A percentile compares a stretch with the other conserved stretches of the same genome.
Conservation (phyloP, 2,797 vertebrate genomes). For the Centropyge bicolor region DNA sequence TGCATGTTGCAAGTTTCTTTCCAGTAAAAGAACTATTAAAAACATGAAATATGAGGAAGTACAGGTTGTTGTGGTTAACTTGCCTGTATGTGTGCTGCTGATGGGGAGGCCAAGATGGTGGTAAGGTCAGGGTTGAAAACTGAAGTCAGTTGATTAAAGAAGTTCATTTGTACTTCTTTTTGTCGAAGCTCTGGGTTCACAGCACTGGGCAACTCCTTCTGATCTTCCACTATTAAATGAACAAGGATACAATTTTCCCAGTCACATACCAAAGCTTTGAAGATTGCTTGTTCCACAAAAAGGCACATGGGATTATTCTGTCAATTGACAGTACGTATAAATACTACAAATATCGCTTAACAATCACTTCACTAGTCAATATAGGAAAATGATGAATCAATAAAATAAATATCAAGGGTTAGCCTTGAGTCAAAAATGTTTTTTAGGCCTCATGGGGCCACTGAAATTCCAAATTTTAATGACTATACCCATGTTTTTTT, state of each 20-base stretch:
- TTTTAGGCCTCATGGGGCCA: not conserved
- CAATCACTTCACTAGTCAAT: not conserved
- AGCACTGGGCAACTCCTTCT: constrained; percentile 94
- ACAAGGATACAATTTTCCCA: constrained; percentile 15
- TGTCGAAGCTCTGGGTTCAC: constrained; percentile 96
- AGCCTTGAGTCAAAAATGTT: not conserved
- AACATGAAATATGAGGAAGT: not conserved
- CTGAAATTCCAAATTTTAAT: not conserved
- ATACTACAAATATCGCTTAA: not conserved
- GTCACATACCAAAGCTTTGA: not conserved
- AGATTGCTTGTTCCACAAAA: not conserved
- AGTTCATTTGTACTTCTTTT: constrained; percentile 99
- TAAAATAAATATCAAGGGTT: not conserved
- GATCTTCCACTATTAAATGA: constrained; percentile 92
- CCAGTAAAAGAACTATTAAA: not conserved
- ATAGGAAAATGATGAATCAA: not conserved
- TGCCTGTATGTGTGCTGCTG: constrained; percentile 82
- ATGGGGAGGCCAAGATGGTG: constrained; percentile 82
- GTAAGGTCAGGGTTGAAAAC: constrained; percentile 96
- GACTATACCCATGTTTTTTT: not conserved
- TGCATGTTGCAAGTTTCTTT: not conserved
- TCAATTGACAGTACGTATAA: not conserved
- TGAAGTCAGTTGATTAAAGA: constrained; percentile 97
- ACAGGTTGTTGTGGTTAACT: not conserved
- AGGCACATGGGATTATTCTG: not conserved